phyloP scores from a whole-genome alignment of 37 sponge, comb jelly and placozoan species.

The Aplysina aerophoba region DNA sequence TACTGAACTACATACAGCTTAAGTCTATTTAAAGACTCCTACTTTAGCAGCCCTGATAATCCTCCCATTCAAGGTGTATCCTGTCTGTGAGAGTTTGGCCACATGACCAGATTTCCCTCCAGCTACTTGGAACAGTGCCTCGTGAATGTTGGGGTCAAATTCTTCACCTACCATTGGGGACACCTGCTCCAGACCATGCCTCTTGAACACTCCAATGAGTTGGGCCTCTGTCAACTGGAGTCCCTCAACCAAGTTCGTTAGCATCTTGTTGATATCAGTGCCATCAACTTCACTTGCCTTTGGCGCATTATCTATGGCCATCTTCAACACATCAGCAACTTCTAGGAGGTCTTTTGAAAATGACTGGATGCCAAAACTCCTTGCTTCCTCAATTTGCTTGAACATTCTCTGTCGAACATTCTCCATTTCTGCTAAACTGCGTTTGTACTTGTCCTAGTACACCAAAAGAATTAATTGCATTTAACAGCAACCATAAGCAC shows the following conservation, averaged over 20 bases:
- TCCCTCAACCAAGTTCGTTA: slow-evolving; percentile 76
- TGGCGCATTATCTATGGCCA: slow-evolving; percentile 82
- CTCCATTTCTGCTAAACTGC: slow-evolving; percentile 92
- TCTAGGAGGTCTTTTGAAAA: slow-evolving; percentile 90
- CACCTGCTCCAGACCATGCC: slow-evolving; percentile 81
- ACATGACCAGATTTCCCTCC: slow-evolving; percentile 87
- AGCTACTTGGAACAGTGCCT: slow-evolving; percentile 91
- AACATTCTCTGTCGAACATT: slow-evolving; percentile 78
- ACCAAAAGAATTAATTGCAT: neutral
- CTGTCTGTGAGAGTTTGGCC: slow-evolving; percentile 72
- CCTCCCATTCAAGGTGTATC: slow-evolving; percentile 88
- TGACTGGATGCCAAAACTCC: slow-evolving; percentile 85
- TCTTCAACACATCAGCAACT: slow-evolving; percentile 92
- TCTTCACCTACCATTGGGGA: slow-evolving; percentile 65
- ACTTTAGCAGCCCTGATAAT: slow-evolving; percentile 94
- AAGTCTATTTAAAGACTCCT: slow-evolving; percentile 73
- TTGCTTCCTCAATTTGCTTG: slow-evolving; percentile 85
- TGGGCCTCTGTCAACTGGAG: slow-evolving; percentile 85
- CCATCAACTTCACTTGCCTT: neutral
- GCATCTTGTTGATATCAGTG: slow-evolving; percentile 29
- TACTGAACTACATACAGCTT: no score
- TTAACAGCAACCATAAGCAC: neutral
- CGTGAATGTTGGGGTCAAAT: slow-evolving; percentile 93
- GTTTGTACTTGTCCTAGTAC: slow-evolving; percentile 86
- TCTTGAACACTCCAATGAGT: slow-evolving; percentile 84